Base-by-base conservation (phyloP, 2,888 invertebrate species). In the Lasioglossum lativentre region DNA sequence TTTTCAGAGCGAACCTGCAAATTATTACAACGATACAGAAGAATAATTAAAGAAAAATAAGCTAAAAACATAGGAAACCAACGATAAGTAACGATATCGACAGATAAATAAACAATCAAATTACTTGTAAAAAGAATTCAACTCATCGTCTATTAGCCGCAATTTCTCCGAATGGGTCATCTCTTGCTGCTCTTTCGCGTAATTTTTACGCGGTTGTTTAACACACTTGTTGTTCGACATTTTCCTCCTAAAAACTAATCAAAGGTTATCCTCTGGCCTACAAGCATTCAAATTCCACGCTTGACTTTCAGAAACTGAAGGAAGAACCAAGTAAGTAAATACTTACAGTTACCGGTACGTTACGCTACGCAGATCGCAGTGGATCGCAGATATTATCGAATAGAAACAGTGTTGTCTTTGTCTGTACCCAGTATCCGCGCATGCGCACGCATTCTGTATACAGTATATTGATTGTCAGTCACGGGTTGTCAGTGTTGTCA, bases 101-200 rank as follows among this genome's bases (percentile, higher is more conserved):
- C 34, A 2, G 34, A 66, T 30, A 70, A 73, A 77, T 40, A 76
- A 82, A 30, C 38, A 47, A 38, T 14, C 56, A 27, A 89, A 89
- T 92, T 91, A 95, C 95, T 94, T 95, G 92, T 95, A 95, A 90
- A 95, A 95, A 27, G 94, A 92, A 87, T 94, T 95, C 56, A 95
- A 90, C 76, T 95, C 95, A 78, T 95, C 95, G 81, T 95, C 95
- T 79, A 95, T 95, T 81, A 95, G 93, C 77, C 92, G 92, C 47
- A 95, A 87, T 83, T 95, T 95, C 86, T 95, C 95, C 34, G 94
- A 90, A 63, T 95, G 94, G 70, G 92, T 94, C 95, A 95, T 95
- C 80, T 95, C 95, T 71, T 95, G 94, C 1, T 94, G 94, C 66
- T 95, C 95, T 88, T 95, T 95, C 27, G 90, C 85, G 71, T 93